Conservation (phyloP, 1,140 invertebrate genomes). For the Pogonomyrmex californicus region DNA sequence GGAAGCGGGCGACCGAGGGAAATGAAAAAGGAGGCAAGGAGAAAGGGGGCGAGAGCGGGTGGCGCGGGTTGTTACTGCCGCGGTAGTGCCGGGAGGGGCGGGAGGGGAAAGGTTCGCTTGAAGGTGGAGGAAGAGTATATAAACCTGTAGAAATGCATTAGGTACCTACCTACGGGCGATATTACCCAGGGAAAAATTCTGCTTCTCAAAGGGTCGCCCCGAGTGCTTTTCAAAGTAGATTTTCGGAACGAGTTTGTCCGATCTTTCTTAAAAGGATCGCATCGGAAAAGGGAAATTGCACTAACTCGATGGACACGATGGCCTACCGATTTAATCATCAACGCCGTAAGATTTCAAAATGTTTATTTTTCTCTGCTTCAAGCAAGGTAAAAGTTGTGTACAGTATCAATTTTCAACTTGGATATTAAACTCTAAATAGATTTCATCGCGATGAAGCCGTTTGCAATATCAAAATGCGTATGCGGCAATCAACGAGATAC, state of each 20-base stretch:
- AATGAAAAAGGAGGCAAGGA: conserved; percentile 61
- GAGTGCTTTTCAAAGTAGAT: conserved; percentile 78
- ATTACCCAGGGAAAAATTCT: conserved; percentile 74
- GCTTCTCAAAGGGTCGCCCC: conserved; percentile 74
- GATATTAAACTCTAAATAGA: background rate
- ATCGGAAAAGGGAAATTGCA: conserved; percentile 25
- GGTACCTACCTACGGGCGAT: conserved; percentile 67
- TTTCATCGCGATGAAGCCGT: background rate
- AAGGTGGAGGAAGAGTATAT: conserved; percentile 68
- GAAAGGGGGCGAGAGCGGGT: conserved; percentile 41
- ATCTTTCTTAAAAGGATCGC: conserved; percentile 40
- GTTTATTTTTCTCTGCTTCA: background rate
- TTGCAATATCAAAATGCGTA: background rate
- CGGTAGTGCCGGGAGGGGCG: conserved; percentile 33
- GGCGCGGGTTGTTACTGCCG: conserved; percentile 58
- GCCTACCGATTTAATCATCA: conserved; percentile 32
- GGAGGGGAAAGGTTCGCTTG: conserved; percentile 40
- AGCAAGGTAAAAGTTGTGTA: background rate
- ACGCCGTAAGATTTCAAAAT: conserved; percentile 1
- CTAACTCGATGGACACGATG: conserved; percentile 53
- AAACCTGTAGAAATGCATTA: conserved; percentile 77
- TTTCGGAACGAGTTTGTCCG: conserved; percentile 66
- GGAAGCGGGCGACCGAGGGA: conserved; percentile 16
- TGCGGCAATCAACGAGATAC: background rate
- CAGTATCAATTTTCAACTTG: background rate